Evolutionary conservation across 2,113 vertebrate species (phyloP).

Genomic region (Paramormyrops kingsleyae): DNA sequence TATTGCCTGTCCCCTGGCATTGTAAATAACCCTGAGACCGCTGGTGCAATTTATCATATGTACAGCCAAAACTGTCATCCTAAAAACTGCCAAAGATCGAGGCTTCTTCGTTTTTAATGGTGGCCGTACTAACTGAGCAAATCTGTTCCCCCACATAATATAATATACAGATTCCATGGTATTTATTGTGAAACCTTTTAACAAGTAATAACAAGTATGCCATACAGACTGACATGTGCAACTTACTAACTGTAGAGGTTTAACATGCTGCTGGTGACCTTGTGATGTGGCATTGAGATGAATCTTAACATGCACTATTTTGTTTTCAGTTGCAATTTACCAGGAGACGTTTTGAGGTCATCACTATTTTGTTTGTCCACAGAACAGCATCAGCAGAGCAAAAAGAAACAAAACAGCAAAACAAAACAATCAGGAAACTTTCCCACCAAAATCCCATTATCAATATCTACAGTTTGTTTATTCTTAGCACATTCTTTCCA

Average conservation of each 20-base stretch:
- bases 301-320: not conserved
- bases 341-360: not conserved
- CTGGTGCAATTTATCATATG: not conserved
- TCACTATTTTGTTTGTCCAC: not conserved
- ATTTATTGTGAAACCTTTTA: not conserved
- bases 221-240: not conserved
- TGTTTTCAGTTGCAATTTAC: not conserved
- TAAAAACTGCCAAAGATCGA: not conserved
- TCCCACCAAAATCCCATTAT: not conserved
- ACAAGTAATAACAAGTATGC: not conserved
- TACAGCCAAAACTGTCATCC: not conserved
- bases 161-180: not conserved
- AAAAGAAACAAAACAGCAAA: not conserved
- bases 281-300: not conserved
- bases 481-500: not conserved
- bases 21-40: slow-evolving; percentile 38
- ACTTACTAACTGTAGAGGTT: not conserved
- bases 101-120: not conserved
- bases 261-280: not conserved
- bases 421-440: not conserved
- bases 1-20: slow-evolving; percentile 38
- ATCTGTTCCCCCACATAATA: not conserved
- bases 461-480: not conserved
- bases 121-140: not conserved
- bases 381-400: not conserved